Base-by-base conservation (phyloP, 2,797 vertebrate genomes). In the Arnoldichthys spilopterus region DNA sequence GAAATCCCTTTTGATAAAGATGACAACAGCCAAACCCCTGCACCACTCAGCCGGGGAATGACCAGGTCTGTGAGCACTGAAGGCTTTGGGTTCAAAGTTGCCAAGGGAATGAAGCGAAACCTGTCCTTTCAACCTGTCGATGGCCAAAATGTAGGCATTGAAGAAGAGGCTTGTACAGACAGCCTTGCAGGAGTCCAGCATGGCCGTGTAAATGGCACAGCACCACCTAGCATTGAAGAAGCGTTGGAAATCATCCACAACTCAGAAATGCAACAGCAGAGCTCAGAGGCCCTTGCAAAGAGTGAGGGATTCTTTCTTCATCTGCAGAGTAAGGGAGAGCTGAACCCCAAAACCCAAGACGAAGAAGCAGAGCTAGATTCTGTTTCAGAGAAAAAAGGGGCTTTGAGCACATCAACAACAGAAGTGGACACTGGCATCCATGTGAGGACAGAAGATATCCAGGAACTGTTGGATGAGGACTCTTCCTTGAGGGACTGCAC, bases 381-480 rank as follows among this genome's bases (percentile, higher is more conserved):
- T 0, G 67, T 95, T 68, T 94, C 93, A 53, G 97, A 97, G 82
- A 86, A 88, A 20, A 96, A 96, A 90, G 94, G 91, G 53, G 84
- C 89, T 81, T 84, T 91, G 26, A 98, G 97, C 87, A 92, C 91
- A 11, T 96, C 98, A 87, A 96, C 92, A 69, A 95, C 96, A 0
- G 98, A 98, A 87, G 94, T 96, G 13, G 98, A 99, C 87, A 99
- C 98, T 0, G 97, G 98, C 81, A 95, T 99, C 86, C 96, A 99
- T 4, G 93, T 98, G 66, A 94, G 90, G 24, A 98, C 98, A 32
- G 98, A 98, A 81, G 97, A 99, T 86, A 97, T 98, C 72, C 95
- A 94, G 26, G 95, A 96, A 88, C 96, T 95, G 0, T 92, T 98
- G 89, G 98, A 99, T 82, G 98, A 99, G 84, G 97, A 99, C 86